Percentiles rank a stretch among this genome's conserved stretches.
Evolutionary conservation across 2,113 vertebrate species (phyloP).

Genomic region (Psilopsiagon aurifrons): DNA sequence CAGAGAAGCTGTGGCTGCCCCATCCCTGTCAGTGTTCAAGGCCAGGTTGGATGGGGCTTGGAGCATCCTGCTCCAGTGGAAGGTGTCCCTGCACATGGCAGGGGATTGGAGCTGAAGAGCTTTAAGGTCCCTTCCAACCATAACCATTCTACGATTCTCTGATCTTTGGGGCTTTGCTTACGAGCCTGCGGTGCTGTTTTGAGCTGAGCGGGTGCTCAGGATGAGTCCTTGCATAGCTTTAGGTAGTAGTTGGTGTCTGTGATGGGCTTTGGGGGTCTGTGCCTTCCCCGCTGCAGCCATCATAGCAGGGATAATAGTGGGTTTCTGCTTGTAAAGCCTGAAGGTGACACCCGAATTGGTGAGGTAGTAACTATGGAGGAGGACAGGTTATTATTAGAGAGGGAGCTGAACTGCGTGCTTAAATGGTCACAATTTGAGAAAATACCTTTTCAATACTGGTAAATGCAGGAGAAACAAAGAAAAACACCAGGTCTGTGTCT

Average conservation of each 20-base stretch:
- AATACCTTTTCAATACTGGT: not conserved
- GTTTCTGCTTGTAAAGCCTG: not conserved
- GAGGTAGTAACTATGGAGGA: not conserved
- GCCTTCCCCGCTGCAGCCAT: not conserved
- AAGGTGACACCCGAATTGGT: not conserved
- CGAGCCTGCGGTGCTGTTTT: not conserved
- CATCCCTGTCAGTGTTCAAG: too few relatives aligned
- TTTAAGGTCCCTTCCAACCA: not conserved
- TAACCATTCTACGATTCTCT: not conserved
- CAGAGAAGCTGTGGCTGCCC: too few relatives aligned
- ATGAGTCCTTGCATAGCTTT: not conserved
- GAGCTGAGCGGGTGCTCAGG: not conserved
- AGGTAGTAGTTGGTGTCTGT: not conserved
- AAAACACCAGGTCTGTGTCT: fast-evolving
- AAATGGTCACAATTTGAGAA: not conserved
- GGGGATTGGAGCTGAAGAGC: not conserved
- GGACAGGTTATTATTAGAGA: not conserved
- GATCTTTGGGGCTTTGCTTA: not conserved
- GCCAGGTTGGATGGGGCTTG: not conserved
- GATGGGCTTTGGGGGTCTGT: not conserved
- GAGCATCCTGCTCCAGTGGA: not conserved
- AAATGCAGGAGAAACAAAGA: not conserved
- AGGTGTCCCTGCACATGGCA: not conserved
- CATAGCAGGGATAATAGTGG: fast-evolving
- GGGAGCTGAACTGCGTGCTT: not conserved